Evolutionary conservation across 2,888 invertebrate genomes (phyloP), one percentile per base, ranked within the genome.

Genomic region (Calameuta pallipes): DNA sequence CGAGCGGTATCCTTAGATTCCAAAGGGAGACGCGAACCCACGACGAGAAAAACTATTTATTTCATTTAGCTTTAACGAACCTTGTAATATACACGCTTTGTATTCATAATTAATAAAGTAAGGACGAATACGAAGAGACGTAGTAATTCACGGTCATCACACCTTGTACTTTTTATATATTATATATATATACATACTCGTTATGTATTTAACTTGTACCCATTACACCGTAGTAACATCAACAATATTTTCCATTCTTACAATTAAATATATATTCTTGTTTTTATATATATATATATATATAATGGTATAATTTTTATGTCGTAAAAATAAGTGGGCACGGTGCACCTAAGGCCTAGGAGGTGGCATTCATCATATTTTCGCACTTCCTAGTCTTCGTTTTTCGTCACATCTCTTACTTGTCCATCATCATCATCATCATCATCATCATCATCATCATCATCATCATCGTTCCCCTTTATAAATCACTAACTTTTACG

Each of bases 171-270:
- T 73, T 73, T 36, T 77, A 35, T 77, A 71, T 76, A 73, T 76
- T 31, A 35, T n/a, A 37, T 74, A 56, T 86, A 82, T 87, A 87
- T 89, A 87, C 87, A 88, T 87, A 87, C 86, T 87, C 83, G 85
- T 87, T 86, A 85, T 89, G 84, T 89, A 89, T 89, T 89, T 84
- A 87, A 82, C 87, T 89, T 88, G 86, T 89, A 90, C 89, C 89
- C 89, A 89, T 89, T 89, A 90, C 88, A 90, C 89, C 88, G 82
- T 87, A 89, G 83, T 89, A 90, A 90, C 89, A 89, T 89, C 87
- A 89, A 90, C 87, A 89, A 89, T 88, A 86, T 69, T 69, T 41
- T 71, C 75, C 69, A 78, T 76, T 56, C 78, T 76, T 79, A 76
- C 37, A 74, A 35, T 76, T 76, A 78, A 73, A 78, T 78, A 78